A percentile compares a stretch with the other conserved stretches of the same genome.
These are phyloP conservation scores for Drosophila murphyi DNA, from an alignment of 1,140 invertebrate species.

Conservation along the genomic window DNA sequence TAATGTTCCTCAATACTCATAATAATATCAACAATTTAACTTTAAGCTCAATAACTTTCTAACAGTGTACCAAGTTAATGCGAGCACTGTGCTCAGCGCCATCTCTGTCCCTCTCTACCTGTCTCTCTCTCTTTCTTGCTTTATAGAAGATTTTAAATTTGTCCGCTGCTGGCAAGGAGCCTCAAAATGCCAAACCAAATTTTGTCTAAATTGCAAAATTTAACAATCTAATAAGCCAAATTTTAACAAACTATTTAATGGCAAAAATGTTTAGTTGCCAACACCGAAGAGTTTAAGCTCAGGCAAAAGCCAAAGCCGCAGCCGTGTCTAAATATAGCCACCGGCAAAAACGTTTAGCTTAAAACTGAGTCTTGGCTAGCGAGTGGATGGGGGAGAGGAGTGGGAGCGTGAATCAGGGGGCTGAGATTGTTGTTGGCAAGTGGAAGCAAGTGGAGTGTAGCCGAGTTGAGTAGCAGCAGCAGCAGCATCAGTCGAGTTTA, in stretches of 20 bases:
- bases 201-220: constrained; percentile 80
- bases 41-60: constrained; percentile 1
- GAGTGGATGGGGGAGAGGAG: not conserved
- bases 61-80: constrained; percentile 10
- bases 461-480: constrained; percentile 25
- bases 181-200: constrained; percentile 70
- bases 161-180: constrained; percentile 13
- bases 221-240: constrained; percentile 82
- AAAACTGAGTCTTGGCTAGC: constrained; percentile 48
- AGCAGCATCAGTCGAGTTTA: constrained; percentile 70
- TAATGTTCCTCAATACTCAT: too few relatives aligned
- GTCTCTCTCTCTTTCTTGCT: constrained; percentile 24
- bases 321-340: constrained; percentile 59
- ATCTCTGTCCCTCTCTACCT: not conserved
- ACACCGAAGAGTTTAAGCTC: constrained; percentile 7
- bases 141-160: constrained; percentile 6
- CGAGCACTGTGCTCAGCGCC: constrained; percentile 12
- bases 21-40: not conserved
- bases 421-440: constrained; percentile 22
- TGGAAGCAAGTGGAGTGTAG: constrained; percentile 37
- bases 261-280: constrained; percentile 56
- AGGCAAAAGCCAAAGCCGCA: constrained; percentile 24
- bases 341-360: constrained; percentile 70
- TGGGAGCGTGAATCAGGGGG: constrained; percentile 5
- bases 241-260: constrained; percentile 83